phyloP scores from a whole-genome alignment of 2,797 vertebrate genomes.

The Novumbra hubbsi region DNA sequence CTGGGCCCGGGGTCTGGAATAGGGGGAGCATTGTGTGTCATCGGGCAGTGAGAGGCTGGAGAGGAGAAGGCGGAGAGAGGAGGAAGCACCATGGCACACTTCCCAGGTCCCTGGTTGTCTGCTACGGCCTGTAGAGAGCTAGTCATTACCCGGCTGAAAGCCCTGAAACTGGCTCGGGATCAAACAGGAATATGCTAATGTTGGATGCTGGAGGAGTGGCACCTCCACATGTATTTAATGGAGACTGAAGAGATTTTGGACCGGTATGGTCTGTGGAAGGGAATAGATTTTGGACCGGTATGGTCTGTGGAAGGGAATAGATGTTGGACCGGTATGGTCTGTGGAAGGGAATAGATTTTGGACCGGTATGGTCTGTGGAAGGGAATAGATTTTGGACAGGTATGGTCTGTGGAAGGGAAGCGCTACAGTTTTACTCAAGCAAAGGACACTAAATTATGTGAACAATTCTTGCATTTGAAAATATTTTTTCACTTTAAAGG shows the following conservation, averaged over 20 bases:
- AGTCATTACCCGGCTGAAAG: constrained; percentile 33
- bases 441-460: neutral
- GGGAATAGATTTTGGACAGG: too few species aligned
- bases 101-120: constrained; percentile 21
- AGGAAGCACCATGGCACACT: constrained; percentile 10
- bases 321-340: constrained; percentile 2
- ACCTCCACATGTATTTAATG: constrained; percentile 17
- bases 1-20: constrained; percentile 26
- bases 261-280: neutral
- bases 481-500: neutral
- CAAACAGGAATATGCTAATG: constrained; percentile 30
- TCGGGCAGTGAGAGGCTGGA: constrained; percentile 28
- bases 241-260: constrained; percentile 4
- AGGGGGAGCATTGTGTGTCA: constrained; percentile 45
- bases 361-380: neutral
- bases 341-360: neutral
- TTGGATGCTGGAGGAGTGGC: constrained; percentile 2
- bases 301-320: neutral
- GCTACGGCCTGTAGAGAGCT: constrained; percentile 29
- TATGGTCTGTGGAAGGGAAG: neutral
- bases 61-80: too few species aligned
- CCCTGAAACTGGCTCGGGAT: constrained; percentile 35
- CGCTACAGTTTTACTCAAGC: constrained; percentile 6
- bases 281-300: neutral
- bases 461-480: neutral